Evolutionary conservation across 2,888 invertebrate genomes (phyloP).

Genomic region (Zhengitettix transpicula): DNA sequence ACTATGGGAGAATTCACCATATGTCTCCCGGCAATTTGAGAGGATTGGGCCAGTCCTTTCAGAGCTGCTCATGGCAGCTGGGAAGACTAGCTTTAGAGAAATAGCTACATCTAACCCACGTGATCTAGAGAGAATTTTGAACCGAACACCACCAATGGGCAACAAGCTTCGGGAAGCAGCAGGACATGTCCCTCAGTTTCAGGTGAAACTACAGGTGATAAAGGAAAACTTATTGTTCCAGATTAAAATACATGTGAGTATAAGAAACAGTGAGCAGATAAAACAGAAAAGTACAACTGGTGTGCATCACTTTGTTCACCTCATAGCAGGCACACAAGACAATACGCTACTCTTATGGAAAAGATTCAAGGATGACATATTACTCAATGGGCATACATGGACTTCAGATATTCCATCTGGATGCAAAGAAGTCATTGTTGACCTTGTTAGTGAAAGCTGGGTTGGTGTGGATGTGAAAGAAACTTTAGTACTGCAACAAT

Average conservation of each 20-base stretch:
- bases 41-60: slow-evolving; percentile 53
- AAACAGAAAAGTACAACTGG: slow-evolving; percentile 33
- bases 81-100: slow-evolving; percentile 45
- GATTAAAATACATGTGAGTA: slow-evolving; percentile 20
- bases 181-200: slow-evolving; percentile 43
- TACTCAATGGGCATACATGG: slow-evolving; percentile 1
- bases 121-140: slow-evolving; percentile 59
- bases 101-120: slow-evolving; percentile 50
- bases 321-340: slow-evolving; percentile 47
- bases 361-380: slow-evolving; percentile 15
- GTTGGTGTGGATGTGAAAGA: slow-evolving; percentile 17
- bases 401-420: neutral
- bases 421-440: slow-evolving; percentile 25
- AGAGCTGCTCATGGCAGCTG: slow-evolving; percentile 42
- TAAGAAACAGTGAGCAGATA: slow-evolving; percentile 32
- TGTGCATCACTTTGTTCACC: slow-evolving; percentile 32
- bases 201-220: slow-evolving; percentile 21
- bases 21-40: slow-evolving; percentile 49
- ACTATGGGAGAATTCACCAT: slow-evolving; percentile 60
- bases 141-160: slow-evolving; percentile 56
- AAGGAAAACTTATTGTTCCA: neutral
- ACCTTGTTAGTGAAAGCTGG: slow-evolving; percentile 40
- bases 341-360: slow-evolving; percentile 41
- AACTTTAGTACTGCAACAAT: neutral
- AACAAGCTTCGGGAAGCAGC: slow-evolving; percentile 45